Evolutionary conservation across 1,140 invertebrate species (phyloP).

Genomic region (Helicoverpa zea): DNA sequence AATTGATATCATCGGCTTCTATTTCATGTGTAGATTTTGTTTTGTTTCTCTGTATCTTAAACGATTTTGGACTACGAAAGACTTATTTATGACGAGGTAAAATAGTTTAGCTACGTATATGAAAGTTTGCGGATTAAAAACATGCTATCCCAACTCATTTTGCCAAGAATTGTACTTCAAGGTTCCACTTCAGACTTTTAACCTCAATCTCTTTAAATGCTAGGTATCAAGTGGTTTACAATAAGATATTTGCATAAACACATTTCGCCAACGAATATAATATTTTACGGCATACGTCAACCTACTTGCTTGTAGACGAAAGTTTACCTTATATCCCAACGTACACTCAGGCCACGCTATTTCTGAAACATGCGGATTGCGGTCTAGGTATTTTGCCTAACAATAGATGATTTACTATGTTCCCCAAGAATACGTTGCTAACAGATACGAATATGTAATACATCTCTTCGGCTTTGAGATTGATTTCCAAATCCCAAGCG

Average conservation of each 20-base stretch:
- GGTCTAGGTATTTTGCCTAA: constrained; percentile 67
- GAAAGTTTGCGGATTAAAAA: not conserved
- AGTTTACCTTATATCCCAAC: constrained; percentile 70
- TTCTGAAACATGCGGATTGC: constrained; percentile 68
- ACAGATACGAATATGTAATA: constrained; percentile 25
- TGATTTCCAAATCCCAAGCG: not conserved
- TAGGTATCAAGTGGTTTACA: constrained; percentile 51
- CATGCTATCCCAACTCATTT: constrained; percentile 10
- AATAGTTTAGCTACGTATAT: not conserved
- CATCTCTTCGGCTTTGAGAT: not conserved
- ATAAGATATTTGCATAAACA: constrained; percentile 66
- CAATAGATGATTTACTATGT: constrained; percentile 63
- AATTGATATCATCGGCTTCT: not conserved
- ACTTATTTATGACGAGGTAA: not conserved
- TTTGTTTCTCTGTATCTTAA: too few species aligned
- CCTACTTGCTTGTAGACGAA: constrained; percentile 51
- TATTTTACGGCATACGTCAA: constrained; percentile 59
- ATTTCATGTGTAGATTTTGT: not conserved
- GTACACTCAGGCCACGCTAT: constrained; percentile 62
- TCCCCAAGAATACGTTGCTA: constrained; percentile 38
- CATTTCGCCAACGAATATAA: constrained; percentile 64
- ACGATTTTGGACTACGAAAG: too few species aligned
- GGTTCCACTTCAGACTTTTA: not conserved
- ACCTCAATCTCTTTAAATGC: constrained; percentile 16
- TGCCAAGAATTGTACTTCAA: constrained; percentile 27